A percentile compares a stretch with the other conserved stretches of the same genome.
Evolutionary conservation across 2,888 invertebrate genomes (phyloP).

Genomic region (Thymelicus acteon): DNA sequence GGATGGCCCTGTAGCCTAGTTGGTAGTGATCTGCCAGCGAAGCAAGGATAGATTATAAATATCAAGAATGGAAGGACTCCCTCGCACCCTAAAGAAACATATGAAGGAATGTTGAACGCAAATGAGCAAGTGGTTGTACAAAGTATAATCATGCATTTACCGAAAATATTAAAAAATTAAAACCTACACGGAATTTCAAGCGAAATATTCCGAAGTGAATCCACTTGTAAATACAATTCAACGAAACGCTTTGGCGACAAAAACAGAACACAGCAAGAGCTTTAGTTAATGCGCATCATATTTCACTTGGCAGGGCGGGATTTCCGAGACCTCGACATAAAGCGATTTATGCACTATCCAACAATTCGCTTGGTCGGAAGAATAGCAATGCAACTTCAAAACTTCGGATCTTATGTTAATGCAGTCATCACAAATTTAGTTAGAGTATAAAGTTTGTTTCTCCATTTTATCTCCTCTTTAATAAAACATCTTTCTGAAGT

Average conservation of each 20-base stretch:
- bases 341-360: slow-evolving; percentile 39
- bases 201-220: slow-evolving; percentile 59
- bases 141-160: background rate
- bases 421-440: too few species aligned
- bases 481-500: too few species aligned
- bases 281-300: slow-evolving; percentile 77
- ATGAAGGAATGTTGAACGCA: too few species aligned
- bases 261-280: slow-evolving; percentile 74
- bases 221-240: slow-evolving; percentile 63
- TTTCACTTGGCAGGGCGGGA: slow-evolving; percentile 70
- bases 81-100: too few species aligned
- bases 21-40: too few species aligned
- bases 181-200: slow-evolving; percentile 24
- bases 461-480: too few species aligned
- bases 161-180: slow-evolving; percentile 22
- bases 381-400: too few species aligned
- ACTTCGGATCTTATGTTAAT: too few species aligned
- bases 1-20: too few species aligned
- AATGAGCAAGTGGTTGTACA: background rate
- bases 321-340: slow-evolving; percentile 60
- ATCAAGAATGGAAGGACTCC: too few species aligned
- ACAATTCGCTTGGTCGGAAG: background rate
- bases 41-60: too few species aligned
- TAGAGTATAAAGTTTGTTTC: too few species aligned
- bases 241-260: slow-evolving; percentile 65